Conservation (phyloP, 2,797 vertebrate species). For the Rhinichthys osculus region DNA sequence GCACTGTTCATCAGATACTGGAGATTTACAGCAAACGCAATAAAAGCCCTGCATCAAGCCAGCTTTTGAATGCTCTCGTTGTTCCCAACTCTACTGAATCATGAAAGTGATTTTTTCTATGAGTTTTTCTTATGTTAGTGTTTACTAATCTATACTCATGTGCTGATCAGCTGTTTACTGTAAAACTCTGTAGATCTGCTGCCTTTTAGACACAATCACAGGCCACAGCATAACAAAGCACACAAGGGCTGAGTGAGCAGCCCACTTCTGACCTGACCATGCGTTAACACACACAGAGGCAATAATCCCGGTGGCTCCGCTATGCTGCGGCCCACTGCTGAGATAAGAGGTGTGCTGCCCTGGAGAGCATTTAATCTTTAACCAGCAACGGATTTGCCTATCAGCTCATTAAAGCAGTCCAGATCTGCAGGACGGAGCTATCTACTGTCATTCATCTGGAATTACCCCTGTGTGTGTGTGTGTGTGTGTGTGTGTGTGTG, state of each 20-base stretch:
- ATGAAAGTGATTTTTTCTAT: background rate
- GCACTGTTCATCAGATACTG: background rate
- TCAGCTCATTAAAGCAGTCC: slow-evolving; percentile 81
- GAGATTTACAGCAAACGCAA: background rate
- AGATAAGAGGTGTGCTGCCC: slow-evolving; percentile 79
- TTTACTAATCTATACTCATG: background rate
- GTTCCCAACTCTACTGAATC: background rate
- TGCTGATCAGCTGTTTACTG: background rate
- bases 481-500: background rate
- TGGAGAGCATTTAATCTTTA: slow-evolving; percentile 80
- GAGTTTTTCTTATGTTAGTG: background rate
- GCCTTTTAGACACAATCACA: slow-evolving; percentile 58
- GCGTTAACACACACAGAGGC: slow-evolving; percentile 50
- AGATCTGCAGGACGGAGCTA: slow-evolving; percentile 63
- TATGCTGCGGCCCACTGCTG: slow-evolving; percentile 71
- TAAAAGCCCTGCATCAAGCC: background rate
- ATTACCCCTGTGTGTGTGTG: slow-evolving; percentile 28
- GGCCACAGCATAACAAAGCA: slow-evolving; percentile 64
- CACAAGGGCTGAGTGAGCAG: background rate
- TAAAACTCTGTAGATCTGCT: background rate
- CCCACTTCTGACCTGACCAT: slow-evolving; percentile 6
- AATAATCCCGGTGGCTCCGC: slow-evolving; percentile 79
- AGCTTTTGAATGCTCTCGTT: background rate
- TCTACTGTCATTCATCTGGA: slow-evolving; percentile 73
- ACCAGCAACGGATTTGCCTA: slow-evolving; percentile 84